Conservation (phyloP, 2,797 vertebrate genomes). For the Sphenodon punctatus region DNA sequence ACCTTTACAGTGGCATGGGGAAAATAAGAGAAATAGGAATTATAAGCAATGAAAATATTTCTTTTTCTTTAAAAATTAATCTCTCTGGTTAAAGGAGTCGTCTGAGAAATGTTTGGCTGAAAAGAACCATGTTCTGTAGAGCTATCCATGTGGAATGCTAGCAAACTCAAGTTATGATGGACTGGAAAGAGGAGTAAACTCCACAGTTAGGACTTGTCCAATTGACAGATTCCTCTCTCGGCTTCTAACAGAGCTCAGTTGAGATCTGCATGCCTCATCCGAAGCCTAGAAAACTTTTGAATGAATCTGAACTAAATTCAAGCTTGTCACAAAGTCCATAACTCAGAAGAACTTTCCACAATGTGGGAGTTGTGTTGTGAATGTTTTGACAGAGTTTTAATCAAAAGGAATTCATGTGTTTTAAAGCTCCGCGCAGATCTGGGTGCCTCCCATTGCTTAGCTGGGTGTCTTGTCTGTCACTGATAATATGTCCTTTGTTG, state of each 20-base stretch:
- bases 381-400: background rate
- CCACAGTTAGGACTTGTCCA: background rate
- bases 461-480: background rate
- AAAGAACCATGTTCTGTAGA: background rate
- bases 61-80: no score
- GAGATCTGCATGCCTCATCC: background rate
- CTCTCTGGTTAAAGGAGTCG: background rate
- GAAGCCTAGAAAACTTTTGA: background rate
- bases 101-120: rapidly evolving
- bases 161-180: background rate
- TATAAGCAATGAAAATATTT: background rate
- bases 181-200: background rate
- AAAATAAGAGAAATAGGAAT: background rate
- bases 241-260: no score
- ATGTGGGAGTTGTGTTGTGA: background rate
- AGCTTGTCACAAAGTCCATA: background rate
- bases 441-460: background rate
- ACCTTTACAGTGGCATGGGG: background rate
- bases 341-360: background rate
- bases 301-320: background rate
- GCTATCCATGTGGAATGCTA: rapidly evolving
- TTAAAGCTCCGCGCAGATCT: background rate
- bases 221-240: background rate
- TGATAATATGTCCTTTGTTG: background rate
- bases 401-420: background rate